Evolutionary conservation across 1,140 invertebrate species (phyloP).

Genomic region (Danaus melanippus): DNA sequence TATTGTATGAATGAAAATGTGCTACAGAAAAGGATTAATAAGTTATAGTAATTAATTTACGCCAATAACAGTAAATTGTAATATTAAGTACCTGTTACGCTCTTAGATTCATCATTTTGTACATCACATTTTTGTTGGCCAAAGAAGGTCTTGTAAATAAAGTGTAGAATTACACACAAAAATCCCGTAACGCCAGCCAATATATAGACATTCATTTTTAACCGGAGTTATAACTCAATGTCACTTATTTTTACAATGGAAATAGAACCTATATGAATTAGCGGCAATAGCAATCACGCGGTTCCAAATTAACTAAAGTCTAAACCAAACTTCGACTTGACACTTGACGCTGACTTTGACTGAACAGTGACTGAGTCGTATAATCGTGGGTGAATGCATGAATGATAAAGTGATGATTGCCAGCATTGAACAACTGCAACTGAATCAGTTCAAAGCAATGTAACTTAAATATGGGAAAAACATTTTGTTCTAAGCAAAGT

Average conservation of each 20-base stretch:
- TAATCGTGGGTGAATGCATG: no score
- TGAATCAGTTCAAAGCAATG: no score
- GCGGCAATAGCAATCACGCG: constrained; percentile 45
- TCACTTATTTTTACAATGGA: constrained; percentile 47
- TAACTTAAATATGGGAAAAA: no score
- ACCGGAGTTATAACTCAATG: constrained; percentile 56
- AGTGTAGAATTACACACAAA: constrained; percentile 49
- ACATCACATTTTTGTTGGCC: constrained; percentile 47
- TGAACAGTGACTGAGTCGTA: constrained; percentile 3
- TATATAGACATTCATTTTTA: constrained; percentile 40
- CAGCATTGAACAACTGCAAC: no score
- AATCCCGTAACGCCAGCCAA: constrained; percentile 40
- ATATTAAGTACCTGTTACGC: constrained; percentile 37
- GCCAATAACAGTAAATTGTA: constrained; percentile 6
- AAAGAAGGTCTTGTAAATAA: constrained; percentile 54
- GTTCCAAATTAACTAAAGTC: constrained; percentile 41
- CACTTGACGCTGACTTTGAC: constrained; percentile 15
- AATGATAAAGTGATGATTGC: no score
- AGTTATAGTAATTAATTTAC: no score
- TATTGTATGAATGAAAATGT: no score
- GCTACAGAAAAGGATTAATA: no score
- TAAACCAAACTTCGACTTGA: constrained; percentile 25
- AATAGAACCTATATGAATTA: constrained; percentile 20
- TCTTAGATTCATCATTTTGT: constrained; percentile 46
- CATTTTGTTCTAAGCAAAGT: no score